Conservation (phyloP, 2,797 vertebrate genomes). For the Pseudochirops corinnae region DNA sequence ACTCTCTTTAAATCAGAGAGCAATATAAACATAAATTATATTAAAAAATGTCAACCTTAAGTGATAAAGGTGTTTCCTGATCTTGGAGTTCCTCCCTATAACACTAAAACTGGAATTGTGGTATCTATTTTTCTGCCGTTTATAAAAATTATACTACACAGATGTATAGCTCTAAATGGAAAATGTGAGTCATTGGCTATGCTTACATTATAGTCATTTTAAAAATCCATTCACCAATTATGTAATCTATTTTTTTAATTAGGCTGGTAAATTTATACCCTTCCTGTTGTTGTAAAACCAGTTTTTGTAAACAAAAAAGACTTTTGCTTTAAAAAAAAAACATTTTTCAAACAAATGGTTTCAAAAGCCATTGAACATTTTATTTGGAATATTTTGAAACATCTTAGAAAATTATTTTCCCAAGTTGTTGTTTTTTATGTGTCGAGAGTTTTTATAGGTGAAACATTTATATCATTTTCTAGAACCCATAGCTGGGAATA, state of each 20-base stretch:
- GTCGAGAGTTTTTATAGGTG: not conserved
- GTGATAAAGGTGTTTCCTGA: not conserved
- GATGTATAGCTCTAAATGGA: not conserved
- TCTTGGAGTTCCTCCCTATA: not conserved
- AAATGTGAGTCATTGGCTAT: not conserved
- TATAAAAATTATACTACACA: not conserved
- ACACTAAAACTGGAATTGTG: not conserved
- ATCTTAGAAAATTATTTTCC: not conserved
- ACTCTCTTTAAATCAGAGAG: not conserved
- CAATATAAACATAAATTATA: not conserved
- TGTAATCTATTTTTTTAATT: too few relatives aligned
- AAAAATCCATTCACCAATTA: not conserved
- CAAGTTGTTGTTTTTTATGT: not conserved
- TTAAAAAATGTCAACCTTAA: not conserved
- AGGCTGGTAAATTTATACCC: too few relatives aligned
- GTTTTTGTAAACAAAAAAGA: too few relatives aligned
- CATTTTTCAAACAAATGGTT: not conserved
- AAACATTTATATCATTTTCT: not conserved
- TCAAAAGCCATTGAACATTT: not conserved
- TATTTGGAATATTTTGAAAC: not conserved
- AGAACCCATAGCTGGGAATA: not conserved
- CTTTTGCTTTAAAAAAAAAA: too few relatives aligned
- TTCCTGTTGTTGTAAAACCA: too few relatives aligned
- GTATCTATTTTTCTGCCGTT: not conserved
- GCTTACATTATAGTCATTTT: not conserved